Percentiles rank a stretch among this genome's conserved stretches.
These are phyloP conservation scores for Halictus quadricinctus DNA, from an alignment of 2,888 invertebrate species.

Conservation along the genomic window DNA sequence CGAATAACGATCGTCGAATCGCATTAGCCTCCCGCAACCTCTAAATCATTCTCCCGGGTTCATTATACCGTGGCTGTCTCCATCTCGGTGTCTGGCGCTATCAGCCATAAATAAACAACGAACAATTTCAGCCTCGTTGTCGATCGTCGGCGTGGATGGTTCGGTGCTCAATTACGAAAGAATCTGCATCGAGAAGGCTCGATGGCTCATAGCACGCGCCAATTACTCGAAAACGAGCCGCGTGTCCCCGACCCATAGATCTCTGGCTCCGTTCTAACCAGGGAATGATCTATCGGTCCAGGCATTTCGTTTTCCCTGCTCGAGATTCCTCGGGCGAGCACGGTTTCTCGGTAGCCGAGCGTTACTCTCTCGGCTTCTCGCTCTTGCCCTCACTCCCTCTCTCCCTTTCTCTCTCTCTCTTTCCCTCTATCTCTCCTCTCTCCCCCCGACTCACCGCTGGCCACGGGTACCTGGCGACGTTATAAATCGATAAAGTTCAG, in stretches of 20 bases:
- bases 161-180: constrained; percentile 2
- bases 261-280: constrained; percentile 24
- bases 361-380: background rate
- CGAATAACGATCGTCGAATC: background rate
- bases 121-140: background rate
- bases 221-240: constrained; percentile 25
- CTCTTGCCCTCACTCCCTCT: background rate
- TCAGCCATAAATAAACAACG: background rate
- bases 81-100: background rate
- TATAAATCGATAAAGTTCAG: constrained; percentile 66
- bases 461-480: constrained; percentile 48
- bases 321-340: constrained; percentile 57
- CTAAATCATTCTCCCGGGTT: constrained; percentile 2
- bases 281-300: constrained; percentile 59
- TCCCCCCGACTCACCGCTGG: constrained; percentile 20
- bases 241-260: constrained; percentile 18
- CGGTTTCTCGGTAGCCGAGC: constrained; percentile 49
- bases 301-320: constrained; percentile 56
- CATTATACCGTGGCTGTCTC: constrained; percentile 3
- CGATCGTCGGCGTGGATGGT: background rate
- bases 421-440: too few species aligned
- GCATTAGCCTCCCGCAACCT: constrained; percentile 4
- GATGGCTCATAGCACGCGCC: constrained; percentile 13
- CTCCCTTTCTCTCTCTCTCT: too few species aligned
- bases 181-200: background rate